Base-by-base conservation (phyloP, 2,888 invertebrate species). In the Caenorhabditis plicata region DNA sequence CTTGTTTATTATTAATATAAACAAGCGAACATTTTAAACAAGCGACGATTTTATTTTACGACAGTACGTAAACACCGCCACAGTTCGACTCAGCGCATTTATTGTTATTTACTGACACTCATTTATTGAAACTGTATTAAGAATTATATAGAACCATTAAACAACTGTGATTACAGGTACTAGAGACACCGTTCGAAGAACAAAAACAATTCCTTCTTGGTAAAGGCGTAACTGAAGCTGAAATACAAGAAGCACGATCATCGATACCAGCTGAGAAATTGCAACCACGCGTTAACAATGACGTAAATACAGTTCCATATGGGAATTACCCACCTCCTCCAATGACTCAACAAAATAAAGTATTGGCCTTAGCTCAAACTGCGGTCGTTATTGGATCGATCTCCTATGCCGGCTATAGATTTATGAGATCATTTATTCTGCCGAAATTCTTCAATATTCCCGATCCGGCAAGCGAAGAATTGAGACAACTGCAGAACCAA, bases 381-480 rank as follows among this genome's bases (percentile, higher is more conserved):
- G 72, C 65, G 11, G 63, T 77, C 5, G 60, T 78, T n/a, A 48
- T 78, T 23, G 75, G 75, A 1, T 67, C 74, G n/a, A 74, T 74
- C 2, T 56, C 71, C 11, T 78, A 79, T 44, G 68, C 74, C 23
- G 71, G 74, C 23, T 78, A 78, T 52, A 58, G 70, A 27, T 72
- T 79, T 36, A 54, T 78, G 17, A 65, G 78, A 7, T 71, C 73
- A 8, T 77, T 67, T 58, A 58, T 80, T 19, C 54, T 80, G 17
- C 80, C 80, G 5, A 61, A 63, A 31, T 76, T 76, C 53, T 78
- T 80, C 49, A 72, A 75, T 47, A 71, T 77, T 49, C 71, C 76
- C 22, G 74, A 77, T 47, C 74, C 75, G 20, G 77, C 70, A 5
- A 68, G 73, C 7, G 71, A 77, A 47, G 70, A 74, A 29, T 36